Conservation (phyloP, 2,113 vertebrate species). For the Hemiscyllium ocellatum region DNA sequence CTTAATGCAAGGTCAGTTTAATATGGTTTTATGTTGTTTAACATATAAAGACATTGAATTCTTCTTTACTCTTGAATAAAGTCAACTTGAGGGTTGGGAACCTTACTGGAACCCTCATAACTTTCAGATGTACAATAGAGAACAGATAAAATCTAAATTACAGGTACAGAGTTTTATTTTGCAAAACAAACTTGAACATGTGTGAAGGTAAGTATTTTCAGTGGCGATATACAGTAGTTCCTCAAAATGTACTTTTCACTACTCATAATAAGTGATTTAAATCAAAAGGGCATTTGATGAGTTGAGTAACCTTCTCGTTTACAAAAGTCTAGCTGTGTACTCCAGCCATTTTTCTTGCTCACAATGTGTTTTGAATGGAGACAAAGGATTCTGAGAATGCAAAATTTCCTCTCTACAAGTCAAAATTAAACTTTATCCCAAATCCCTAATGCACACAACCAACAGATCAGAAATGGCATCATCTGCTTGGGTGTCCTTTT, state of each 20-base stretch:
- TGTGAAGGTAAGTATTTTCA: background rate
- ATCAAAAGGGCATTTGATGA: no score
- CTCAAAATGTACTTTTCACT: background rate
- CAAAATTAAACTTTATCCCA: background rate
- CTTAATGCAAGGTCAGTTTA: background rate
- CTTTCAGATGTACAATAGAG: background rate
- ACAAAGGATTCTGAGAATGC: background rate
- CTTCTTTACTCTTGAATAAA: background rate
- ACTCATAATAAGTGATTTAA: background rate
- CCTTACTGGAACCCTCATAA: background rate
- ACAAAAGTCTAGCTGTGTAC: background rate
- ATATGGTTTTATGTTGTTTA: constrained; percentile 5
- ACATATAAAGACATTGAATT: background rate
- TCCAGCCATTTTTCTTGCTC: background rate
- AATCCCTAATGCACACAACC: background rate
- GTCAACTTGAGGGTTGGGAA: background rate
- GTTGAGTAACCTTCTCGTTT: background rate
- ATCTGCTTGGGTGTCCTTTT: background rate
- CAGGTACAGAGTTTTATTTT: background rate
- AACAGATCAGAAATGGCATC: background rate
- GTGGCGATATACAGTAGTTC: background rate
- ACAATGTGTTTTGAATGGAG: background rate
- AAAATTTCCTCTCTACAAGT: background rate
- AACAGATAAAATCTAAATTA: constrained; percentile 11
- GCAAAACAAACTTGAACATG: background rate